Evolutionary conservation across 92 coral and sea anemone species (phyloP), one percentile per base, ranked within the genome.

Genomic region (Isaurus tuberculatus): DNA sequence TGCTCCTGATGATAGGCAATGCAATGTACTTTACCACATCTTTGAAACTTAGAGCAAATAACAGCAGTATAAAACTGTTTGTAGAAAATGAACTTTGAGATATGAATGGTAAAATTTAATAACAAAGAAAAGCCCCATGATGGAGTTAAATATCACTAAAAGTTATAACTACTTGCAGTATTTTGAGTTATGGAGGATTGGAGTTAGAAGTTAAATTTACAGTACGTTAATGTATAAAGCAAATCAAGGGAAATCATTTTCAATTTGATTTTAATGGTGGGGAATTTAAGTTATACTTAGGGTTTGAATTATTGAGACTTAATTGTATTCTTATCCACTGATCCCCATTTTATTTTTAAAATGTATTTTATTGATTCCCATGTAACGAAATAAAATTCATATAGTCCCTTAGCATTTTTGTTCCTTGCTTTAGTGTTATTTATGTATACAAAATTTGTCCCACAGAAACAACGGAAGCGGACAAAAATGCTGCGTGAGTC

Each of bases 381-480:
- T 68, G 73, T 33, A 68, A 68, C 73, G 34, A 68, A 68, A 15
- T 0, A 68, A 70, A n/a, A 30, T 70, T 70, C 75, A n/a, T n/a
- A 17, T 36, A 70, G 75, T 70, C 53, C 75, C 73, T 68, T 68
- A 68, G 73, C 73, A 1, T 68, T 68, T 68, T 68, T 68, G 48
- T 68, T 68, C 13, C 75, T 70, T 70, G 75, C 30, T 37, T 70
- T 36, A 36, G 75, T n/a, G 75, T 70, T 34, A 70, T 70, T 70
- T 70, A 37, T 70, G 0, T n/a, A 37, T 70, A 70, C 16, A 70
- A 49, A 70, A 70, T 70, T 68, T 70, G 44, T 72, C 29, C 68
- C 79, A 73, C 83, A 85, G 84, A 85, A 85, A 66, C 77, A 53
- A 58, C 48, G 37, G 23, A 85, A 85, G 61, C 78, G 64, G 75